These are phyloP conservation scores for Melikaiella ostensackeni DNA, from an alignment of 2,888 invertebrate species.

Conservation along the genomic window DNA sequence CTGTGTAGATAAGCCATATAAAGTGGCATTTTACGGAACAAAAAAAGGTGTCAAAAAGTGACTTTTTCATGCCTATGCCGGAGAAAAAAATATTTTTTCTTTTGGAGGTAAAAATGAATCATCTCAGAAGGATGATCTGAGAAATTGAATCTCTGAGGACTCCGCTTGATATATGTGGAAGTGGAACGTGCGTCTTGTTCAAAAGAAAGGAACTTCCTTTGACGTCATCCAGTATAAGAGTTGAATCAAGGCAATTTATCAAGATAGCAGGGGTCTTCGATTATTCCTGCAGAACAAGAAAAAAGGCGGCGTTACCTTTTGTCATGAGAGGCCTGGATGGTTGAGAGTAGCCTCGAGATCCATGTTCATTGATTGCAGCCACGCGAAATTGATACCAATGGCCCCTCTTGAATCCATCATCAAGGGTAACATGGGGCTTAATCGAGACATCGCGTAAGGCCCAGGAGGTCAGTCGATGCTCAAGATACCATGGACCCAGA, in stretches of 20 bases:
- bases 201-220: not conserved
- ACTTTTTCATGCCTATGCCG: too few relatives aligned
- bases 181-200: not conserved
- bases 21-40: too few relatives aligned
- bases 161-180: too few relatives aligned
- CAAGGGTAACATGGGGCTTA: slow-evolving; percentile 80
- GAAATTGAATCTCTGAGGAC: too few relatives aligned
- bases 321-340: slow-evolving; percentile 81
- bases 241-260: slow-evolving; percentile 4
- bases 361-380: slow-evolving; percentile 85
- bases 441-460: slow-evolving; percentile 75
- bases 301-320: slow-evolving; percentile 59
- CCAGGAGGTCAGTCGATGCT: slow-evolving; percentile 84
- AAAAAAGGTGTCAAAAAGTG: too few relatives aligned
- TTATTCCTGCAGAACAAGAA: not conserved
- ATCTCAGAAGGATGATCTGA: too few relatives aligned
- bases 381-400: slow-evolving; percentile 90
- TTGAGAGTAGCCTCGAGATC: slow-evolving; percentile 85
- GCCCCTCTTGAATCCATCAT: slow-evolving; percentile 82
- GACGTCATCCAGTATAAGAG: not conserved
- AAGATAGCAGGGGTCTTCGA: not conserved
- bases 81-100: too few relatives aligned
- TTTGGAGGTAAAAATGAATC: too few relatives aligned
- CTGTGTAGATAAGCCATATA: too few relatives aligned
- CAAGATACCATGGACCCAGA: slow-evolving; percentile 83